Percentiles rank a stretch among this genome's conserved stretches.
Conservation (phyloP, 1,140 invertebrate genomes). For the Ectropis grisescens region DNA sequence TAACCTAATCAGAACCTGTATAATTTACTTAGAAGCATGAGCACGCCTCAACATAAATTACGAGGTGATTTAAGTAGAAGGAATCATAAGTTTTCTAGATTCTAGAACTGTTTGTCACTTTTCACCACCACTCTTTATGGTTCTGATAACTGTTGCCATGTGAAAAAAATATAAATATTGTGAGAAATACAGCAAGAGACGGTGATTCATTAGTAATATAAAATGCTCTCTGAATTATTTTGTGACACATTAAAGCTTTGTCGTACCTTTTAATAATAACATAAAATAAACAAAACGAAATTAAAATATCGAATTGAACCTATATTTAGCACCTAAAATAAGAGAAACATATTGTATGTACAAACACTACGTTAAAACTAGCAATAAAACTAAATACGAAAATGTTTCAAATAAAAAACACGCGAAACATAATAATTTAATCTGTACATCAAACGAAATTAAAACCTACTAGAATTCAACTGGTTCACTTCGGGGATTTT, state of each 20-base stretch:
- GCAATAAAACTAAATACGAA: slow-evolving; percentile 54
- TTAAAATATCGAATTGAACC: slow-evolving; percentile 23
- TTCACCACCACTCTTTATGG: slow-evolving; percentile 50
- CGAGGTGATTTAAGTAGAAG: slow-evolving; percentile 70
- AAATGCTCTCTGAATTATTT: no score
- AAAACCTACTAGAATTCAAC: slow-evolving; percentile 27
- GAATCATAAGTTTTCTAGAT: slow-evolving; percentile 45
- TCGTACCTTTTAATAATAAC: slow-evolving; percentile 11
- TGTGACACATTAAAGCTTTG: slow-evolving; percentile 49
- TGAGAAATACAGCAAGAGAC: slow-evolving; percentile 8
- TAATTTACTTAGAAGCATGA: slow-evolving; percentile 63
- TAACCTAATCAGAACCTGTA: slow-evolving; percentile 71
- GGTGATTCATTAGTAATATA: not conserved
- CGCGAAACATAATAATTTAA: slow-evolving; percentile 61
- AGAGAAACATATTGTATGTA: slow-evolving; percentile 58
- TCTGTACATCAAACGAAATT: slow-evolving; percentile 49
- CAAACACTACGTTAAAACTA: slow-evolving; percentile 52
- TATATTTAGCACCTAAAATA: slow-evolving; percentile 56
- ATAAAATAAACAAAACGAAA: no score
- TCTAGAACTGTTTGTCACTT: slow-evolving; percentile 49
- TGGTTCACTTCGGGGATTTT: slow-evolving; percentile 35
- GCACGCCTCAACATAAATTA: slow-evolving; percentile 61
- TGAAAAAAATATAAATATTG: slow-evolving; percentile 13
- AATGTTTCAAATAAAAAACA: slow-evolving; percentile 48
- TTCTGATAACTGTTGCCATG: slow-evolving; percentile 61